These are phyloP conservation scores for Tupiocoris notatus DNA, from an alignment of 2,888 invertebrate species.

Conservation along the genomic window DNA sequence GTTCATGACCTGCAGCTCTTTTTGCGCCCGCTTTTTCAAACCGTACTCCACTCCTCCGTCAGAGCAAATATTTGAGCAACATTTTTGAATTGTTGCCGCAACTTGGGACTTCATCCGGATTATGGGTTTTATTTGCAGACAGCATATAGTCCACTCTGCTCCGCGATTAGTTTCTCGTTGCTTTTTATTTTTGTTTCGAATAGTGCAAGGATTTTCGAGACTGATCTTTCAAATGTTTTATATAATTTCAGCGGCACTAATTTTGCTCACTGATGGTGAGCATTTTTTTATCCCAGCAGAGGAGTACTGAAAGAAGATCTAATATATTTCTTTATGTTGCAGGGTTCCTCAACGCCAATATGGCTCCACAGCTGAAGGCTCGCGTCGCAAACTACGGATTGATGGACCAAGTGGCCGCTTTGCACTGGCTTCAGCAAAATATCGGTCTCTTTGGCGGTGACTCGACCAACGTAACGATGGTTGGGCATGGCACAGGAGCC, in stretches of 20 bases:
- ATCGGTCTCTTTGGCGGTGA: conserved; percentile 94
- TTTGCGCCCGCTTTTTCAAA: background rate
- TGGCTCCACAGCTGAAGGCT: conserved; percentile 79
- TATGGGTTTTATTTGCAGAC: no score
- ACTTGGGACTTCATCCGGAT: no score
- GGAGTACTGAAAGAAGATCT: no score
- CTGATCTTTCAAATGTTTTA: no score
- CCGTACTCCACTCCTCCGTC: background rate
- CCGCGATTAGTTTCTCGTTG: no score
- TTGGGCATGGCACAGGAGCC: conserved; percentile 96
- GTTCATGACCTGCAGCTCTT: background rate
- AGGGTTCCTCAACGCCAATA: conserved; percentile 89
- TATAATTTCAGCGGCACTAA: no score
- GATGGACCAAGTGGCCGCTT: conserved; percentile 95
- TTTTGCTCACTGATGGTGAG: no score
- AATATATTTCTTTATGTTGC: conserved; percentile 46
- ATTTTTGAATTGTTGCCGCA: background rate
- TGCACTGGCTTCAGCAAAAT: conserved; percentile 96
- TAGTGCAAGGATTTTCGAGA: no score
- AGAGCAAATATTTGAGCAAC: background rate
- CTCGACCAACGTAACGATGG: conserved; percentile 85
- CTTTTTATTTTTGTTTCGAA: no score
- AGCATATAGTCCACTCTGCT: no score
- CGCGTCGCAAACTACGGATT: conserved; percentile 93
- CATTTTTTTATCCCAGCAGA: no score